Base-by-base conservation (phyloP, 1,140 invertebrate species). In the Thaumatotibia leucotreta region DNA sequence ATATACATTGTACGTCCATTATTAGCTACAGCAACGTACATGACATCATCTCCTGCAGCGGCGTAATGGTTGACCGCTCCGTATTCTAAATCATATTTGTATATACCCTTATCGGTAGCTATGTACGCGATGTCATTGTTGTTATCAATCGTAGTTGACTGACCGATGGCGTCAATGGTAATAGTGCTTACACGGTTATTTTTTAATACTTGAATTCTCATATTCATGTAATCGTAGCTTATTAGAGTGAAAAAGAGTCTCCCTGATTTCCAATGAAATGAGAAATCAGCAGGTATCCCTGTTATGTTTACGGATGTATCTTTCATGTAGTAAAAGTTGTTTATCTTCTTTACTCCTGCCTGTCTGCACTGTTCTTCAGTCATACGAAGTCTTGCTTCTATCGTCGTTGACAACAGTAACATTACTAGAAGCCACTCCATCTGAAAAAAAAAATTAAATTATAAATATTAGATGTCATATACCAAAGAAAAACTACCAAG, bases 31-130 rank as follows among this genome's bases (percentile, higher is more conserved):
- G 84, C 82, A 8, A 86, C 66, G 61, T 90, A 90, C 88, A 90
- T 90, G 0, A 90, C 83, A 52, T 90, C 88, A 73, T 90, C 85
- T 1, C 83, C 84, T 24, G 78, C 65, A 50, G 85, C 88, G 58
- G 86, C 72, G 33, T 78, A 87, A 4, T 80, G 50, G 63, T 86
- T 84, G 1, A 82, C 73, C 0, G 81, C 77, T 0, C 79, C 76
- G 35, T 84, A 83, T 23, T 88, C 83, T 68, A n/a, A 4, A 20
- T 85, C 84, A 61, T 88, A 88, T 79, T 88, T 90, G 29, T 88
- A 90, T 22, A 90, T 81, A 1, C 88, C 88, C 49, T 89, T 88
- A 83, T 90, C 86, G 35, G 86, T 91, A 0, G 85, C 88, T 5
- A 91, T 67, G 65, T 91, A 91, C 0, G 89, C 81, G 14, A 88